Evolutionary conservation across 2,113 vertebrate species (phyloP).

Genomic region (Balaenoptera acutorostrata): DNA sequence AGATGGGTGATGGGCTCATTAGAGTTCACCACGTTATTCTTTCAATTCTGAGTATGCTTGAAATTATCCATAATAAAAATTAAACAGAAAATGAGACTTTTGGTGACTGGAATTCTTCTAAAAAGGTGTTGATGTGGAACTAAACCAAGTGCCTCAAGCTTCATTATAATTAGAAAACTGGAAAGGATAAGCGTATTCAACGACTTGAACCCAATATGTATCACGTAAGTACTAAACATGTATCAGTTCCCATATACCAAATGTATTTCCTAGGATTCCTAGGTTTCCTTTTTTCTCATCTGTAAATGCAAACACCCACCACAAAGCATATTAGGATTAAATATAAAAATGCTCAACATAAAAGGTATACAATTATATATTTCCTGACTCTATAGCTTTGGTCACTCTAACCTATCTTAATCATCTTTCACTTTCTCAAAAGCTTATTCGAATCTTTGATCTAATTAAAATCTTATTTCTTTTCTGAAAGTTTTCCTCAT

Average conservation of each 20-base stretch:
- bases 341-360: neutral
- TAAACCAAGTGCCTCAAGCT: neutral
- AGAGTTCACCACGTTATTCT: neutral
- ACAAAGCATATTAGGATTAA: neutral
- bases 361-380: neutral
- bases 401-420: neutral
- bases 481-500: neutral
- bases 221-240: neutral
- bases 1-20: neutral
- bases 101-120: neutral
- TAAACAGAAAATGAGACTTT: neutral
- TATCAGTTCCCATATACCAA: neutral
- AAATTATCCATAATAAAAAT: constrained; percentile 1
- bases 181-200: neutral
- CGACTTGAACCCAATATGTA: neutral
- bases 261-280: neutral
- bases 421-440: constrained; percentile 20
- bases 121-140: neutral
- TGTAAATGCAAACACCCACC: neutral
- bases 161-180: neutral
- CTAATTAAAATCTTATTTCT: neutral
- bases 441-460: neutral
- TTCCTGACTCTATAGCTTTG: neutral
- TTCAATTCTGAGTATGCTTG: neutral
- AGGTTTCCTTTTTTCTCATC: neutral